Evolutionary conservation across 2,888 invertebrate species (phyloP), one percentile per base, ranked within the genome.

Genomic region (Drosophila borborema): DNA sequence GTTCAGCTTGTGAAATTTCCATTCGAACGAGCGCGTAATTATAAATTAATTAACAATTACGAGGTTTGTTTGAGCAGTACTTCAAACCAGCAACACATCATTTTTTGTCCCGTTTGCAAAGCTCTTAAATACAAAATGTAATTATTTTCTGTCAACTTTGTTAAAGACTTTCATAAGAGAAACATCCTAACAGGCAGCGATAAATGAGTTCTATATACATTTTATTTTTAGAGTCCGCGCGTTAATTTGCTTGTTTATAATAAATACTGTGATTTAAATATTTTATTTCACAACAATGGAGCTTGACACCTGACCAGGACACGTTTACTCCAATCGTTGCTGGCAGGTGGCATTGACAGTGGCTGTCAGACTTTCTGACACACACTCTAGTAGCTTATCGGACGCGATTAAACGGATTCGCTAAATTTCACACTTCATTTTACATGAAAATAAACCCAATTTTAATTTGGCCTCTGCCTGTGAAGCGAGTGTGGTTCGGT

Each of bases 351-450:
- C 31, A 51, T 18, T 38, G 5, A 12, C 38, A 38, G 38, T 5
- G 38, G 82, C 61, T 53, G 49, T 61, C 28, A 31, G 48, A 48
- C 28, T 23, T 38, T 69, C 45, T 51, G 38, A 40, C 40, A 36
- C 31, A 40, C 40, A 36, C 31, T 66, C 45, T 60, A 62, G 83
- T 62, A 83, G 87, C 87, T 79, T 81, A 69, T 78, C 74, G 71
- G 59, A 43, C 73, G 79, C 86, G 81, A 88, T 91, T 90, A 84
- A 82, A 77, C 68, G 56, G 75, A 90, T 90, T 90, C 89, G 89
- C 85, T 85, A 91, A 90, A 91, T 90, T 91, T 89, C 89, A 89
- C 89, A 89, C 89, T 80, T 89, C 86, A 74, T 59, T 87, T 82
- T 75, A 75, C 88, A 71, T 75, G 76, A 81, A 85, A 77, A 86